These are phyloP conservation scores for Allygus modestus DNA, from an alignment of 2,888 invertebrate species.

Conservation along the genomic window DNA sequence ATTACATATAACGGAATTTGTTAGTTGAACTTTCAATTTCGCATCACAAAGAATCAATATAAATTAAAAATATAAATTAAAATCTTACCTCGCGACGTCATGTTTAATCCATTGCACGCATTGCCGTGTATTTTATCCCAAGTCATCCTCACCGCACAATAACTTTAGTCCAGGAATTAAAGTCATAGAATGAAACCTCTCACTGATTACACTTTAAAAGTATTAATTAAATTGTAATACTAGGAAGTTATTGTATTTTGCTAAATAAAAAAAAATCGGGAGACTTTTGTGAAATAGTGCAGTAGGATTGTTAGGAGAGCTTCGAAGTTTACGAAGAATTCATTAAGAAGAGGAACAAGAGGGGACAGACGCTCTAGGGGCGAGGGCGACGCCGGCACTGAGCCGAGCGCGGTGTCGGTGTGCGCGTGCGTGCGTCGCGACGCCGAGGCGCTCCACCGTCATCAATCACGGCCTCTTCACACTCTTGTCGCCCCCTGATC, in stretches of 20 bases:
- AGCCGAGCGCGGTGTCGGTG: not conserved
- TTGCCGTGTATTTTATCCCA: not conserved
- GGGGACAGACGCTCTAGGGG: not conserved
- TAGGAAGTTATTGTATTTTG: not conserved
- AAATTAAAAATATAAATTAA: not conserved
- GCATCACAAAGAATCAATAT: no score
- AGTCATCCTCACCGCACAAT: not conserved
- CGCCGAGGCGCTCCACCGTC: not conserved
- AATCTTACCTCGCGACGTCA: not conserved
- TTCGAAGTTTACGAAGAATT: not conserved
- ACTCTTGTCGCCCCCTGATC: not conserved
- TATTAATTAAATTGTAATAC: not conserved
- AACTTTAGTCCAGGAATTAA: not conserved
- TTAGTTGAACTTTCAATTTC: no score
- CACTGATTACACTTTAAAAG: not conserved
- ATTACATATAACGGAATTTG: no score
- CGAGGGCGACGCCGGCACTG: conserved; percentile 3
- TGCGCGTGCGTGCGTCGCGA: conserved; percentile 13
- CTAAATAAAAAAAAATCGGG: no score
- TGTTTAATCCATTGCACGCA: not conserved
- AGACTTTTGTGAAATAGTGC: no score
- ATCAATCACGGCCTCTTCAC: conserved; percentile 8
- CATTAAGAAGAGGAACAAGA: not conserved
- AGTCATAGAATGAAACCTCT: not conserved
- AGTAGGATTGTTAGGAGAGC: not conserved